phyloP scores from a whole-genome alignment of 2,797 vertebrate species.

The Arctocebus calabarensis region DNA sequence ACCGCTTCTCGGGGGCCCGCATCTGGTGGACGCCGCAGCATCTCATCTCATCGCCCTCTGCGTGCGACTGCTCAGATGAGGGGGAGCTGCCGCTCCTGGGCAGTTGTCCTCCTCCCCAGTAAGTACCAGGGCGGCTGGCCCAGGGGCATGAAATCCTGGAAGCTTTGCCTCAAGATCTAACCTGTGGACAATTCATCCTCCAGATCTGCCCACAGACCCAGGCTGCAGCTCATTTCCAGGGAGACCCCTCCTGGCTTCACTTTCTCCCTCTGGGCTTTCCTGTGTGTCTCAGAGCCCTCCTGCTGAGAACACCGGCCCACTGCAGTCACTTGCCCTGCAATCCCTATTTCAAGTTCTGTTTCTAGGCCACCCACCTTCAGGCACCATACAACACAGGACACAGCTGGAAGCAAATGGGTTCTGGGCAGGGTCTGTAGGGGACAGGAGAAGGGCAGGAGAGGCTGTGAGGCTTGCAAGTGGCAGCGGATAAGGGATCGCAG shows the following conservation, averaged over 20 bases:
- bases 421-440: neutral
- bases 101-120: neutral
- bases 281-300: neutral
- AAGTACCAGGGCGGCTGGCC: neutral
- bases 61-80: neutral
- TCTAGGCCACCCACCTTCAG: neutral
- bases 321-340: neutral
- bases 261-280: neutral
- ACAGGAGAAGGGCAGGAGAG: neutral
- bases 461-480: neutral
- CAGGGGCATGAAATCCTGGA: neutral
- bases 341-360: neutral
- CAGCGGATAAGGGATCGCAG: neutral
- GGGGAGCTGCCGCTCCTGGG: neutral
- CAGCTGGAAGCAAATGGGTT: neutral
- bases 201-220: neutral
- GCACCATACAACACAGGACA: neutral
- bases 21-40: accelerated
- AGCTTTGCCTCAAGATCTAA: neutral
- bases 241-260: neutral
- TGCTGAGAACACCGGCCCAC: neutral
- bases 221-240: neutral
- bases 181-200: neutral
- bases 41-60: accelerated
- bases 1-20: neutral